These are phyloP conservation scores for Linurgus olivaceus DNA, from an alignment of 2,797 vertebrate genomes.

Conservation along the genomic window DNA sequence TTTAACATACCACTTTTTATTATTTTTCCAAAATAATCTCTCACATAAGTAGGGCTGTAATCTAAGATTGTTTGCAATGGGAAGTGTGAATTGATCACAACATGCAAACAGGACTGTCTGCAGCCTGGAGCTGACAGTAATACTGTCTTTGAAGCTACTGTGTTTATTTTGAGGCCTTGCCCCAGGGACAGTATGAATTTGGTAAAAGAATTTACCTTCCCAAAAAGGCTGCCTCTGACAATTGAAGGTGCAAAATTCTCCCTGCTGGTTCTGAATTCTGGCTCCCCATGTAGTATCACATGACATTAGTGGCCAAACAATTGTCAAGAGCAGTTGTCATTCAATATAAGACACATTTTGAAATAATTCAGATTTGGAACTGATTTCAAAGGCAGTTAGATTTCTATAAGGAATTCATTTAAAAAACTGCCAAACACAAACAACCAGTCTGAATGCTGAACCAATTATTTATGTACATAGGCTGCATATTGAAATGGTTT, in stretches of 20 bases:
- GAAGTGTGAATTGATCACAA: constrained; percentile 22
- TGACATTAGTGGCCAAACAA: not conserved
- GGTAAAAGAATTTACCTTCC: not conserved
- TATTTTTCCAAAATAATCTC: constrained; percentile 18
- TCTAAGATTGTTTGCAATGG: not conserved
- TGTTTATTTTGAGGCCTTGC: not conserved
- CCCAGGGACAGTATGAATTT: not conserved
- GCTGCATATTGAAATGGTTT: constrained; percentile 64
- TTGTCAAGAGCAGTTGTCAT: not conserved
- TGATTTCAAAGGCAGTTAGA: constrained; percentile 56
- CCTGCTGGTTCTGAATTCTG: not conserved
- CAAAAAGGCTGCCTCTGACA: not conserved
- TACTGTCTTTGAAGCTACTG: not conserved
- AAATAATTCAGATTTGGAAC: constrained; percentile 71
- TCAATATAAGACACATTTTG: constrained; percentile 60
- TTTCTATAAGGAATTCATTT: constrained; percentile 59
- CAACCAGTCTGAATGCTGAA: constrained; percentile 65
- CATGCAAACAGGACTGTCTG: not conserved
- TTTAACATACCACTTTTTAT: constrained; percentile 37
- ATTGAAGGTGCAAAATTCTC: not conserved
- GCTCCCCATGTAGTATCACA: not conserved
- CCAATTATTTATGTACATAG: constrained; percentile 64
- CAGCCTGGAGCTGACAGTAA: not conserved
- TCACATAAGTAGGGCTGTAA: not conserved
- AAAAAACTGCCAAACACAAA: constrained; percentile 26